These are phyloP conservation scores for Anaspis maculata DNA, from an alignment of 2,888 invertebrate species.

Conservation along the genomic window DNA sequence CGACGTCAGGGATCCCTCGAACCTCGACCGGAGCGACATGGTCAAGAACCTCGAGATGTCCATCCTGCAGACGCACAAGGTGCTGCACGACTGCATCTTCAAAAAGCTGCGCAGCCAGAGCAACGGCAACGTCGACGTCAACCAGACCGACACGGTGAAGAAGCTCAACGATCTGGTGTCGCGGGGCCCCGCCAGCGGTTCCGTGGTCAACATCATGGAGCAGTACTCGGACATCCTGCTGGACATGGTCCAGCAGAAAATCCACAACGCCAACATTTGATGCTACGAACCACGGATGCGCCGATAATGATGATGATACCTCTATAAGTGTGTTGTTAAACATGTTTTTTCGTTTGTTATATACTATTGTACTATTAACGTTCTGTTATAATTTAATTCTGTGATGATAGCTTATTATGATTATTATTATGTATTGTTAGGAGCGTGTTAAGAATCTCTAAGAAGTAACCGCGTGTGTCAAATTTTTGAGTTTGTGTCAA, in stretches of 20 bases:
- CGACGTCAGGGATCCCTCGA: constrained; percentile 20
- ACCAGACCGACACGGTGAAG: constrained; percentile 46
- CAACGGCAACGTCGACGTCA: constrained; percentile 37
- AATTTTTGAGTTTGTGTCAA: too few species aligned
- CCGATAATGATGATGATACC: too few species aligned
- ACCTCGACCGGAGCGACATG: constrained; percentile 39
- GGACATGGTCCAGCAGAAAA: constrained; percentile 54
- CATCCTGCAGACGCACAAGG: constrained; percentile 51
- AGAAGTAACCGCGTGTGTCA: too few species aligned
- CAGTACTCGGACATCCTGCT: constrained; percentile 54
- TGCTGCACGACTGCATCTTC: constrained; percentile 45
- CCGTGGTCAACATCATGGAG: constrained; percentile 52
- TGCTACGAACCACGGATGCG: too few species aligned
- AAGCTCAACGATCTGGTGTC: constrained; percentile 43
- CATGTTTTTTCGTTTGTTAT: too few species aligned
- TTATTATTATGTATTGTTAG: too few species aligned
- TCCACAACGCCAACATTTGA: too few species aligned
- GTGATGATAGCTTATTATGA: too few species aligned
- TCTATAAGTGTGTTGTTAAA: too few species aligned
- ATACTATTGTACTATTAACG: too few species aligned
- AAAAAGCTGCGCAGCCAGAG: constrained; percentile 36
- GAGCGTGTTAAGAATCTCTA: too few species aligned
- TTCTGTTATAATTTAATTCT: too few species aligned
- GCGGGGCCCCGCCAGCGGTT: constrained; percentile 42
- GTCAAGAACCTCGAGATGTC: constrained; percentile 50